Evolutionary conservation across 2,888 invertebrate species (phyloP), one percentile per base, ranked within the genome.

Genomic region (Tetranychus truncatus): DNA sequence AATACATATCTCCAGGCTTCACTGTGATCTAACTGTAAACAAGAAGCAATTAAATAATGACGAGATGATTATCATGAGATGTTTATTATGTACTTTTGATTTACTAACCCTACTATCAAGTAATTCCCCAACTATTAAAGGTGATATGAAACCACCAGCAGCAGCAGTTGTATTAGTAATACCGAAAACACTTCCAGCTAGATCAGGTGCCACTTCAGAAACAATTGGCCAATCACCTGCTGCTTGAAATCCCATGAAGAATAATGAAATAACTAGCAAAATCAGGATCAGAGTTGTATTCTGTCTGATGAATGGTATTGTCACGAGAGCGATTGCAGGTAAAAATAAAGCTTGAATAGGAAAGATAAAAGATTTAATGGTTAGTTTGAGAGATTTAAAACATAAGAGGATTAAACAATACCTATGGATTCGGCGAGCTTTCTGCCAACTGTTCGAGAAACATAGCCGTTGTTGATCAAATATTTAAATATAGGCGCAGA

Each of bases 351-450:
- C 69, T 69, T 20, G 4, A 55, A 55, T 15, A 6, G 0, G 9
- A 55, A 15, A 15, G 55, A 55, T 55, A 11, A 34, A 34, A 34
- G 34, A 5, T 24, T 69, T 20, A 21, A 1, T 6, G 8, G 5
- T 24, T 20, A 18, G 24, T 20, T 24, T 69, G 20, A 6, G 6
- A 1, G 1, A 8, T 21, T 24, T 18, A 72, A 45, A 69, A 20
- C 7, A 3, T n/a, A 9, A 74, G 24, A 74, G 73, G 34, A 5
- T 34, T 3, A 34, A 5, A 34, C 5, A 34, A 34, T 77, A 78
- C 78, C 76, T 5, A 77, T 34, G 1, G 72, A 20, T 71, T 77
- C 74, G 18, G 76, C 76, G 1, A 73, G 73, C 65, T 77, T 77
- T 20, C 77, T 66, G 9, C 75, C 75, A 74, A 65, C 76, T 1